These are phyloP conservation scores for Cylloceria caligata DNA, from an alignment of 2,888 invertebrate genomes.

Conservation along the genomic window DNA sequence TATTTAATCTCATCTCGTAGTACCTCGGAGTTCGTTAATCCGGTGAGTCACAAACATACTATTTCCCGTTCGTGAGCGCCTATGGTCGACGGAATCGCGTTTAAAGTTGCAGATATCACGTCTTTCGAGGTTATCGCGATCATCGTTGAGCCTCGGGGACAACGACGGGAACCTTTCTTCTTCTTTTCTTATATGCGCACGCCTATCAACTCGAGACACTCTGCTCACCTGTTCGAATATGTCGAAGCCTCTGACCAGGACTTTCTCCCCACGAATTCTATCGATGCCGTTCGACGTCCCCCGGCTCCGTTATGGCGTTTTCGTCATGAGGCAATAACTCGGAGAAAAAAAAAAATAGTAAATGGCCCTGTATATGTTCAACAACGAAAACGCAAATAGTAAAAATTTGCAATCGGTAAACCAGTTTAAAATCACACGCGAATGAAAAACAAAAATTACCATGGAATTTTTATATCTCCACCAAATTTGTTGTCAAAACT, in stretches of 20 bases:
- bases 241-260: slow-evolving; percentile 36
- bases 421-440: too few species aligned
- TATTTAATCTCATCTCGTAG: slow-evolving; percentile 6
- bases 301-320: neutral
- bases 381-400: neutral
- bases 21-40: slow-evolving; percentile 42
- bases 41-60: slow-evolving; percentile 58
- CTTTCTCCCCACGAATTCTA: slow-evolving; percentile 72
- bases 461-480: too few species aligned
- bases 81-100: slow-evolving; percentile 16
- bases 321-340: neutral
- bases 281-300: slow-evolving; percentile 38
- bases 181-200: slow-evolving; percentile 21
- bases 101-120: slow-evolving; percentile 20
- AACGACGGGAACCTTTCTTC: slow-evolving; percentile 3
- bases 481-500: too few species aligned
- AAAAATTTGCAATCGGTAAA: neutral
- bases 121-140: slow-evolving; percentile 9
- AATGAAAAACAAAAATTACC: too few species aligned
- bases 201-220: slow-evolving; percentile 24
- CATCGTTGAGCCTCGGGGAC: neutral
- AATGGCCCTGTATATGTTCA: neutral
- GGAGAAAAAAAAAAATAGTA: neutral
- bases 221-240: slow-evolving; percentile 25
- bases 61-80: slow-evolving; percentile 52